These are phyloP conservation scores for Tiaroga cobitis DNA, from an alignment of 2,797 vertebrate species.

Conservation along the genomic window DNA sequence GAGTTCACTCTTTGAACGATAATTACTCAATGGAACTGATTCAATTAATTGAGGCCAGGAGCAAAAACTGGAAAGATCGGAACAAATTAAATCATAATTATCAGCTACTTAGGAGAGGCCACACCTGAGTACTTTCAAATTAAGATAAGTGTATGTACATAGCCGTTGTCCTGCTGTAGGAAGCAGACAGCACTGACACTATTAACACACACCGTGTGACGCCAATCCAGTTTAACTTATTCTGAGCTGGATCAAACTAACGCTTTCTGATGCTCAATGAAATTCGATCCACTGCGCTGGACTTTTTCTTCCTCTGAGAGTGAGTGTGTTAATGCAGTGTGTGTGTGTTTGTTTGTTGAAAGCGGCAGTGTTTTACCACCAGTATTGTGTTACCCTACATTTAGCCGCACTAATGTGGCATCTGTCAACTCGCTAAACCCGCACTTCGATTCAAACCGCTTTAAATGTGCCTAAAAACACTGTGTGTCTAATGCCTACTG, in stretches of 20 bases:
- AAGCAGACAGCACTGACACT: slow-evolving; percentile 14
- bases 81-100: slow-evolving; percentile 59
- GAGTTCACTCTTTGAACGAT: slow-evolving; percentile 13
- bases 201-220: background rate
- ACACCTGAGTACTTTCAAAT: slow-evolving; percentile 53
- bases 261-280: background rate
- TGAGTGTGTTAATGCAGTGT: background rate
- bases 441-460: background rate
- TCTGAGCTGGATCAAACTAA: background rate
- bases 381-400: background rate
- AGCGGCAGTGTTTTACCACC: background rate
- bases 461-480: background rate
- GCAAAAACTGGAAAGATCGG: slow-evolving; percentile 43
- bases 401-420: background rate
- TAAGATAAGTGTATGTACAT: slow-evolving; percentile 43
- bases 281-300: background rate
- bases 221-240: background rate
- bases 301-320: background rate
- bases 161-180: slow-evolving; percentile 1
- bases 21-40: slow-evolving; percentile 53
- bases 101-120: slow-evolving; percentile 49
- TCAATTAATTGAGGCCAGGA: slow-evolving; percentile 51
- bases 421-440: background rate
- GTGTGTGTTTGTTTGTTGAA: background rate
- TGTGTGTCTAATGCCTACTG: background rate